Conservation (phyloP, 2,797 vertebrate genomes). For the Sebastes taczanowskii region DNA sequence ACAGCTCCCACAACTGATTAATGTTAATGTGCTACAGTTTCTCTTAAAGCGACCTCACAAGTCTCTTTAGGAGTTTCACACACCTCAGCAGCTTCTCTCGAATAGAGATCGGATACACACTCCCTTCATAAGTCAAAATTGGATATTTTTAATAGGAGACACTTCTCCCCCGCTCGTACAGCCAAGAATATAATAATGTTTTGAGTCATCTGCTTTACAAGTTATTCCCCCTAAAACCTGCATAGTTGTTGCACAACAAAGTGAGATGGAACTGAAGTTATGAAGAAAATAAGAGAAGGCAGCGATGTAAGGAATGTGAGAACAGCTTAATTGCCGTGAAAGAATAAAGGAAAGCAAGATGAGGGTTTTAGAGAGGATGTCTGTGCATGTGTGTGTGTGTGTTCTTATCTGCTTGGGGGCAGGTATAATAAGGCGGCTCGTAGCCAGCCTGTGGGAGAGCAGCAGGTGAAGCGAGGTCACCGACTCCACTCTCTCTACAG, state of each 20-base stretch:
- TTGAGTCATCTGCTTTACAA: slow-evolving; percentile 46
- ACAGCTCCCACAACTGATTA: slow-evolving; percentile 22
- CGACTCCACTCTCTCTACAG: slow-evolving; percentile 32
- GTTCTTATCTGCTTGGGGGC: slow-evolving; percentile 3
- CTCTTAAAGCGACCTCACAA: slow-evolving; percentile 10
- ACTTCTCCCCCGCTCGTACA: slow-evolving; percentile 16
- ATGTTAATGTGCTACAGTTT: slow-evolving; percentile 33
- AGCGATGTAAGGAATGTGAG: slow-evolving; percentile 10
- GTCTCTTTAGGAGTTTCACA: slow-evolving; percentile 29
- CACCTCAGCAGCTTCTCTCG: slow-evolving; percentile 42
- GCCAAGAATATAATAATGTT: slow-evolving; percentile 19
- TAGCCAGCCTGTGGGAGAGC: slow-evolving; percentile 16
- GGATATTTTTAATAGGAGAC: slow-evolving; percentile 31
- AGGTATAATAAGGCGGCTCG: slow-evolving; percentile 10
- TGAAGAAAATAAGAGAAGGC: slow-evolving; percentile 8
- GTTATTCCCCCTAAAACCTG: slow-evolving; percentile 11
- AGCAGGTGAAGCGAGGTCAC: slow-evolving; percentile 38
- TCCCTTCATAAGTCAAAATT: slow-evolving; percentile 27
- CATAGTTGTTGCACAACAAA: slow-evolving; percentile 29
- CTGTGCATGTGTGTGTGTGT: slow-evolving; percentile 5
- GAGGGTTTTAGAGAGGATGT: slow-evolving; percentile 16
- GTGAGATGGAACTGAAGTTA: not conserved
- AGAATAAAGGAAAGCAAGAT: slow-evolving; percentile 17
- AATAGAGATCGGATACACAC: slow-evolving; percentile 12
- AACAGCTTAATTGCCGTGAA: slow-evolving; percentile 8